Evolutionary conservation across 2,797 vertebrate species (phyloP).

Genomic region (Acrocephalus scirpaceus): DNA sequence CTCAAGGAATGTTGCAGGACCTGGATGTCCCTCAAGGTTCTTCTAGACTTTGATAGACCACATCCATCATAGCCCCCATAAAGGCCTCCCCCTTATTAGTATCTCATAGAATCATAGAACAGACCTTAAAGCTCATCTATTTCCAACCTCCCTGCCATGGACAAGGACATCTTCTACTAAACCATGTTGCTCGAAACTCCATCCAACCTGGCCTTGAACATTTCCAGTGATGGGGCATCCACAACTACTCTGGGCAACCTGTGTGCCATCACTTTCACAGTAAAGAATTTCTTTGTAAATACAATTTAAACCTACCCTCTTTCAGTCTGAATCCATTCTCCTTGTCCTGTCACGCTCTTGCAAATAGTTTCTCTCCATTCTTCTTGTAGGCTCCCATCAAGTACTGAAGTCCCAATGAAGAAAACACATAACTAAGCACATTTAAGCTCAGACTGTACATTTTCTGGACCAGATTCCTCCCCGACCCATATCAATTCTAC

Average conservation of each 20-base stretch:
- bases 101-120: neutral
- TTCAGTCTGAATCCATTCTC: neutral
- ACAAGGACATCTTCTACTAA: neutral
- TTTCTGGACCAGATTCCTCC: neutral
- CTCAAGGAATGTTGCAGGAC: neutral
- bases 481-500: conserved; percentile 1
- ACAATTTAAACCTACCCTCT: neutral
- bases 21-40: neutral
- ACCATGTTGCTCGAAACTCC: neutral
- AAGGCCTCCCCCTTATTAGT: neutral
- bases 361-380: neutral
- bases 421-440: neutral
- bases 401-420: neutral
- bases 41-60: neutral
- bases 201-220: neutral
- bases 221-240: neutral
- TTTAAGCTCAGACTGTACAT: neutral
- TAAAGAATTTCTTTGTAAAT: neutral
- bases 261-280: neutral
- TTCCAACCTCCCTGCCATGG: neutral
- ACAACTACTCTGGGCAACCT: neutral
- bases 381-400: neutral
- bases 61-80: neutral
- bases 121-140: neutral
- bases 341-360: neutral